Evolutionary conservation across 2,888 invertebrate genomes (phyloP).

Genomic region (Metalampra italica): DNA sequence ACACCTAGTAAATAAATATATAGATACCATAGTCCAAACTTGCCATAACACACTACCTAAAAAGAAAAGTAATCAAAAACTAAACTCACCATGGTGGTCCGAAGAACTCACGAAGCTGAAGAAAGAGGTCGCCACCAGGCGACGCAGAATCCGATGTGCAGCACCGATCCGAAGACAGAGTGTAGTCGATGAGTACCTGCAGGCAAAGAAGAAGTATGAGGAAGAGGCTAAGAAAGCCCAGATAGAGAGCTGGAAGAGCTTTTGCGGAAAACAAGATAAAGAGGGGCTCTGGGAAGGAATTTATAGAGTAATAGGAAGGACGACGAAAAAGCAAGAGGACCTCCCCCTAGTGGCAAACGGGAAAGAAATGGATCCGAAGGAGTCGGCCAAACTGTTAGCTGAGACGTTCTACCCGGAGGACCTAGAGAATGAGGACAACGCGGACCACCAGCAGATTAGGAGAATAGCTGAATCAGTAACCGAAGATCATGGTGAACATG

Average conservation of each 20-base stretch:
- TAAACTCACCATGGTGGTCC: constrained; percentile 5
- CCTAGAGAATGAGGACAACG: background rate
- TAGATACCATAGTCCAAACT: background rate
- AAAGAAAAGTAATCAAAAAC: background rate
- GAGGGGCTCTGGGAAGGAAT: constrained; percentile 14
- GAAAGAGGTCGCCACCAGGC: background rate
- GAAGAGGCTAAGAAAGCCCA: background rate
- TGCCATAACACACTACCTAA: background rate
- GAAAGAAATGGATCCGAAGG: background rate
- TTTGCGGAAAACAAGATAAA: constrained; percentile 7
- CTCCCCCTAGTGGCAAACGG: background rate
- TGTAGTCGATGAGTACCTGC: background rate
- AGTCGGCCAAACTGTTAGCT: constrained; percentile 10
- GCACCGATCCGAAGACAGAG: background rate
- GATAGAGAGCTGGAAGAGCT: constrained; percentile 12
- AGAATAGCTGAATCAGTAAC: background rate
- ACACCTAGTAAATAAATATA: background rate
- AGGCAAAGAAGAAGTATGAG: constrained; percentile 4
- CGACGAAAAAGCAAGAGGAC: constrained; percentile 5
- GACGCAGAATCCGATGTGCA: constrained; percentile 1
- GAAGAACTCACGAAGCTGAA: constrained; percentile 2
- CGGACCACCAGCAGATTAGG: background rate
- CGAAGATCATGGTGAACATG: background rate
- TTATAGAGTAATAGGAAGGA: constrained; percentile 8
- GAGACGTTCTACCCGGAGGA: constrained; percentile 12